phyloP scores from a whole-genome alignment of 1,140 invertebrate species.

The Tetramorium alpestre region DNA sequence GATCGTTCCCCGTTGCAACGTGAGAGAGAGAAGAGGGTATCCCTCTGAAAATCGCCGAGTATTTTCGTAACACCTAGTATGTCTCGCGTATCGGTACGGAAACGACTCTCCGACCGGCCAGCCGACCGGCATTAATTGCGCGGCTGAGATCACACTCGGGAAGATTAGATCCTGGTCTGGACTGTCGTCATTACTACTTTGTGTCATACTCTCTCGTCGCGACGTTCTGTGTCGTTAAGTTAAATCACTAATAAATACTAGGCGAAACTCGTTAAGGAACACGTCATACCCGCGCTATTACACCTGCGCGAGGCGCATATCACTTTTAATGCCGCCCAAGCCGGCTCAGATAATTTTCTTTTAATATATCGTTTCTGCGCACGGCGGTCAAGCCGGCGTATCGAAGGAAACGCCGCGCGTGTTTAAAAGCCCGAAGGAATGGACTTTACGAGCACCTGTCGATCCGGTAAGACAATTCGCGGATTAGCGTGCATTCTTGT shows the following conservation, averaged over 20 bases:
- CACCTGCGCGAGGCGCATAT: conserved; percentile 44
- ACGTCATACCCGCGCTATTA: conserved; percentile 50
- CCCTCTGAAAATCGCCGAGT: not conserved
- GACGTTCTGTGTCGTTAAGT: conserved; percentile 44
- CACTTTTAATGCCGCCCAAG: conserved; percentile 2
- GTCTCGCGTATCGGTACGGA: conserved; percentile 20
- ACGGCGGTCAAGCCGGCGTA: not conserved
- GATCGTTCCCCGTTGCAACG: not conserved
- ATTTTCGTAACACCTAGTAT: conserved; percentile 29
- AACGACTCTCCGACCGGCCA: conserved; percentile 8
- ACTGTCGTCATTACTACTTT: conserved; percentile 49
- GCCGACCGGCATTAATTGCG: conserved; percentile 43
- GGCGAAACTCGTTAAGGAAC: conserved; percentile 57
- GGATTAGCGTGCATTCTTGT: not conserved
- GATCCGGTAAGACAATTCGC: conserved; percentile 19
- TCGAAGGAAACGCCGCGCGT: not conserved
- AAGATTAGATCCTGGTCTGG: conserved; percentile 52
- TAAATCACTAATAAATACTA: conserved; percentile 62
- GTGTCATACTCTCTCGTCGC: conserved; percentile 48
- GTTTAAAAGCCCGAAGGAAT: not conserved
- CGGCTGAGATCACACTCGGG: conserved; percentile 42
- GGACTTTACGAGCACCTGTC: conserved; percentile 10
- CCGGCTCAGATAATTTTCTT: conserved; percentile 5
- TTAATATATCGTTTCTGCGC: conserved; percentile 51
- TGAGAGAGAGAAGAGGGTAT: not conserved